phyloP scores from a whole-genome alignment of 1,140 invertebrate species.

The Pogonomyrmex barbatus region DNA sequence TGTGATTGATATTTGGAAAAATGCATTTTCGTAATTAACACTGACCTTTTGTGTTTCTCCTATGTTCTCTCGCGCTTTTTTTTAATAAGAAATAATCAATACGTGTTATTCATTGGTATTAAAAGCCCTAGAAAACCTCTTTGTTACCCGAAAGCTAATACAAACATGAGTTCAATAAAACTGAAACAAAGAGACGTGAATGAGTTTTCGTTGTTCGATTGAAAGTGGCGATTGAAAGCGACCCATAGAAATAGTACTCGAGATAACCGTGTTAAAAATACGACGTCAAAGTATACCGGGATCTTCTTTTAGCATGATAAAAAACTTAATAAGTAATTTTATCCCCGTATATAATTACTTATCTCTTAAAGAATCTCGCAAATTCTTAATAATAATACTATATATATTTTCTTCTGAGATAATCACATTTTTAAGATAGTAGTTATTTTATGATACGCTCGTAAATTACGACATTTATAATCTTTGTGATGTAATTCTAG shows the following conservation, averaged over 20 bases:
- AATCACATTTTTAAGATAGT: not conserved
- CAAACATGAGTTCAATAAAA: conserved; percentile 47
- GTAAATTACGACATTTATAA: not conserved
- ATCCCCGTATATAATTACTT: conserved; percentile 13
- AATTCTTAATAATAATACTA: not conserved
- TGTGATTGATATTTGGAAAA: not conserved
- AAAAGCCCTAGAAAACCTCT: conserved; percentile 42
- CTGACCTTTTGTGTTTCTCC: not conserved
- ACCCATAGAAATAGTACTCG: conserved; percentile 30
- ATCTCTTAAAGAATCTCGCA: not conserved
- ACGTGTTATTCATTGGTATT: conserved; percentile 19
- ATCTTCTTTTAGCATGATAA: conserved; percentile 29
- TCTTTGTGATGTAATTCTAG: not conserved
- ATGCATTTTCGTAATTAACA: conserved; percentile 24
- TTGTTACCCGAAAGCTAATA: conserved; percentile 31
- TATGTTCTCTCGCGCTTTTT: not conserved
- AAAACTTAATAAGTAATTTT: conserved; percentile 34
- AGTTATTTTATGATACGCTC: not conserved
- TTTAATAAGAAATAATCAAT: conserved; percentile 36
- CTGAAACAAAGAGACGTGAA: conserved; percentile 24
- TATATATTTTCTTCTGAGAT: not conserved
- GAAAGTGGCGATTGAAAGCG: not conserved
- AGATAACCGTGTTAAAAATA: conserved; percentile 41
- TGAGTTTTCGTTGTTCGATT: conserved; percentile 40
- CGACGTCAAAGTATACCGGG: not conserved